Percentiles rank a stretch among this genome's conserved stretches.
phyloP scores from a whole-genome alignment of 2,113 vertebrate species.

The Aegithalos caudatus region DNA sequence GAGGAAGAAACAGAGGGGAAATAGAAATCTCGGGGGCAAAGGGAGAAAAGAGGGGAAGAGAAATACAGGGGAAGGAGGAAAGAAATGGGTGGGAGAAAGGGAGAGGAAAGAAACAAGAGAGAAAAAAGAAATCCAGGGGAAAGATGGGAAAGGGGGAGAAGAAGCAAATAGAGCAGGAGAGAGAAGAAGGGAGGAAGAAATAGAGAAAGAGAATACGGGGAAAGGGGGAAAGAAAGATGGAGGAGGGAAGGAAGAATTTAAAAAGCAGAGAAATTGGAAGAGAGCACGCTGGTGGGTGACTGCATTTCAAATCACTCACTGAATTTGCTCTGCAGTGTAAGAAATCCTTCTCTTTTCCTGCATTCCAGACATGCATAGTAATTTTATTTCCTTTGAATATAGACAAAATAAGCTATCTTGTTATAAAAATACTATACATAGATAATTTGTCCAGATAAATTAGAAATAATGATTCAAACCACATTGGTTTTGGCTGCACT shows the following conservation, averaged over 20 bases:
- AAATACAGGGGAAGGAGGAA: background rate
- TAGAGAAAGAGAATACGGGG: background rate
- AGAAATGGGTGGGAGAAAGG: background rate
- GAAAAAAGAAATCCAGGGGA: background rate
- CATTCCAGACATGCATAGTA: background rate
- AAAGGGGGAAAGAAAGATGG: background rate
- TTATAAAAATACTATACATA: background rate
- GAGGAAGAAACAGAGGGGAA: background rate
- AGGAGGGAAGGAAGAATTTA: background rate
- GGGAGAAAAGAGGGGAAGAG: background rate
- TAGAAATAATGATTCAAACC: background rate
- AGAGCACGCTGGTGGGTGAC: background rate
- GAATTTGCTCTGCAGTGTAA: background rate
- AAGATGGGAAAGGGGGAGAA: background rate
- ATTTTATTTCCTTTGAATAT: background rate
- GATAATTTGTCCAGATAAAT: background rate
- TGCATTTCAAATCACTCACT: background rate
- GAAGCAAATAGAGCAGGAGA: background rate
- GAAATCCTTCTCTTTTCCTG: background rate
- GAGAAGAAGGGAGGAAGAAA: background rate
- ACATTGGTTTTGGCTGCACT: background rate
- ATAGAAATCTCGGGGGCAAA: background rate
- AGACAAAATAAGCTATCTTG: background rate
- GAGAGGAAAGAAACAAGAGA: background rate
- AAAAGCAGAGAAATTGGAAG: background rate